A percentile compares a stretch with the other conserved stretches of the same genome.
Evolutionary conservation across 2,888 invertebrate species (phyloP).

Genomic region (Lampropteryx suffumata): DNA sequence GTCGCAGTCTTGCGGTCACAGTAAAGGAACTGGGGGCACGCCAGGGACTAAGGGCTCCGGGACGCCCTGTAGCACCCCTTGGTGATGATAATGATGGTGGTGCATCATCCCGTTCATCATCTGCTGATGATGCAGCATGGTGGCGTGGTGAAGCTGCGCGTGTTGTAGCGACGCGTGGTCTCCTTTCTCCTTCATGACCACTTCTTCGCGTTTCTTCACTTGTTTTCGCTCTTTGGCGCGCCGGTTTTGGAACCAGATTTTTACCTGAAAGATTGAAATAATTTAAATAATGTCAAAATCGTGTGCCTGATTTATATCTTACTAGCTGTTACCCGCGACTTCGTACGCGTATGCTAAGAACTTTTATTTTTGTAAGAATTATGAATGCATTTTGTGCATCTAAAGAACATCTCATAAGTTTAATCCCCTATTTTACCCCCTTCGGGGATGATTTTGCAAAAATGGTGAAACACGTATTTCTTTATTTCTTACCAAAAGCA

Average conservation of each 20-base stretch:
- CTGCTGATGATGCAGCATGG: constrained; percentile 80
- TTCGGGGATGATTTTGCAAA: no score
- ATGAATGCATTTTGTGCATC: no score
- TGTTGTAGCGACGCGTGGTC: constrained; percentile 77
- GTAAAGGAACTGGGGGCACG: constrained; percentile 73
- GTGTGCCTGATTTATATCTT: no score
- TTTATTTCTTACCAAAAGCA: no score
- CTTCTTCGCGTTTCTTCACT: constrained; percentile 91
- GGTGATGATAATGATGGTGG: constrained; percentile 78
- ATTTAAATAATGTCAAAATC: background rate
- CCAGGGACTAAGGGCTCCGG: constrained; percentile 76
- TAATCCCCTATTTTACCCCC: no score
- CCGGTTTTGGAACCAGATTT: constrained; percentile 95
- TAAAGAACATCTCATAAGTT: no score
- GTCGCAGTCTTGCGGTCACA: constrained; percentile 75
- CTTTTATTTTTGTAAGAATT: no score
- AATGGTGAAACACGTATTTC: no score
- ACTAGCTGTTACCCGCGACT: no score
- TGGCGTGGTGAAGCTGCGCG: constrained; percentile 78
- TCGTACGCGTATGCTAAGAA: no score
- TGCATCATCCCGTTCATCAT: constrained; percentile 82
- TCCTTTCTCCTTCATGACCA: constrained; percentile 84
- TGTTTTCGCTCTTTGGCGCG: constrained; percentile 97
- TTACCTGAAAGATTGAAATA: constrained; percentile 77
- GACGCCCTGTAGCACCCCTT: constrained; percentile 76